These are phyloP conservation scores for Sebastiscus albofasciatus DNA, from an alignment of 2,797 vertebrate genomes.

Conservation along the genomic window DNA sequence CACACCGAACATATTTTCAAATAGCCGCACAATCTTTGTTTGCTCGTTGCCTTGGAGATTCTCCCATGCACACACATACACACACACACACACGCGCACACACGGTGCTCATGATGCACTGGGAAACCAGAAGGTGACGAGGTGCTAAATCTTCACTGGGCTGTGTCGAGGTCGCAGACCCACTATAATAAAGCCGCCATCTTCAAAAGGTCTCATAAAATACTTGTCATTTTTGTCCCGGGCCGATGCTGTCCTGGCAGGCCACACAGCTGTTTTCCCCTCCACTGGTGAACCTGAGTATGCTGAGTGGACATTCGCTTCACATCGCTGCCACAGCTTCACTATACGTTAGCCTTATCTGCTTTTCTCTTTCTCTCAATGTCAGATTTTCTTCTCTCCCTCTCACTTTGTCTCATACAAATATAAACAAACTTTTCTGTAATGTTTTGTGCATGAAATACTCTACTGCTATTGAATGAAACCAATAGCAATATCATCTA, in stretches of 20 bases:
- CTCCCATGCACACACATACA: neutral
- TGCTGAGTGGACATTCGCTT: slow-evolving; percentile 38
- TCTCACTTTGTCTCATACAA: neutral
- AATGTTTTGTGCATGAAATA: neutral
- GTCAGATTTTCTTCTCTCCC: neutral
- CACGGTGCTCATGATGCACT: slow-evolving; percentile 35
- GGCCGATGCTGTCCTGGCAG: slow-evolving; percentile 69
- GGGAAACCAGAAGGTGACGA: slow-evolving; percentile 76
- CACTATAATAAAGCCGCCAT: slow-evolving; percentile 71
- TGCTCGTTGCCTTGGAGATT: slow-evolving; percentile 48
- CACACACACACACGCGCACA: neutral
- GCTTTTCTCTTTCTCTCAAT: neutral
- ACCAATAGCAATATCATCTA: neutral
- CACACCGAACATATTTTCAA: neutral
- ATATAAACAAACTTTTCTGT: neutral
- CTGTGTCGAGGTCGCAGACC: slow-evolving; percentile 56
- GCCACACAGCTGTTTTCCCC: slow-evolving; percentile 79
- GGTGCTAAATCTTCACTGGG: slow-evolving; percentile 76
- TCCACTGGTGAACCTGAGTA: slow-evolving; percentile 42
- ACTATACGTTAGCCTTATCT: neutral
- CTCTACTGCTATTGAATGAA: neutral
- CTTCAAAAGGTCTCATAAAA: slow-evolving; percentile 81
- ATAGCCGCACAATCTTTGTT: slow-evolving; percentile 22
- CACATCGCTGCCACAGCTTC: slow-evolving; percentile 6
- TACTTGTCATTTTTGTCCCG: slow-evolving; percentile 76